phyloP scores from a whole-genome alignment of 2,888 invertebrate species.

The Thera britannica region DNA sequence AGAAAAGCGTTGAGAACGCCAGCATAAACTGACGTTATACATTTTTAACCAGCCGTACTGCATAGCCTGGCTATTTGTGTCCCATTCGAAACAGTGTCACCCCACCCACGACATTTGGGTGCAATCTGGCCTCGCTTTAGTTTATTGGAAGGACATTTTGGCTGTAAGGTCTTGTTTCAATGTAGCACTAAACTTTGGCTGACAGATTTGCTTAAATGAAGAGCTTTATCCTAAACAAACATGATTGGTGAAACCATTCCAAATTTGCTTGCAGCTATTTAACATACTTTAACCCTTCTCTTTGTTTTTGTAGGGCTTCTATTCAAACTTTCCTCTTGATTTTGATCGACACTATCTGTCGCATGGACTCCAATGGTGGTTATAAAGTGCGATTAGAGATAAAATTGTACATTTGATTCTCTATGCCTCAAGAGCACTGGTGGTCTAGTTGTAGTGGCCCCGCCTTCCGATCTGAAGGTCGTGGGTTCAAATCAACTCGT shows the following conservation, averaged over 20 bases:
- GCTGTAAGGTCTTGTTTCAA: slow-evolving; percentile 27
- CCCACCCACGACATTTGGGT: slow-evolving; percentile 21
- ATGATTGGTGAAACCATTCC: background rate
- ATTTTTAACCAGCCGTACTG: slow-evolving; percentile 1
- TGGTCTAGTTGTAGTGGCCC: too few relatives aligned
- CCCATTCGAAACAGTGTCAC: slow-evolving; percentile 20
- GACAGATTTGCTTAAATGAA: slow-evolving; percentile 2
- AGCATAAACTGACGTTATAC: too few relatives aligned
- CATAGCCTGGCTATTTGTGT: slow-evolving; percentile 10
- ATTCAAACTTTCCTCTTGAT: background rate
- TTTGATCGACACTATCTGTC: too few relatives aligned
- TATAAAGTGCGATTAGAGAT: too few relatives aligned
- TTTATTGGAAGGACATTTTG: slow-evolving; percentile 28
- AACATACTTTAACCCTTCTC: too few relatives aligned
- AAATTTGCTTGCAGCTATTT: background rate
- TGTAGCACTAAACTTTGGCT: slow-evolving; percentile 8
- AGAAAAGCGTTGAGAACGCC: too few relatives aligned
- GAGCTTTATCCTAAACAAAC: background rate
- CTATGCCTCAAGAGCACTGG: too few relatives aligned
- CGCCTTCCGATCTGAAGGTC: too few relatives aligned
- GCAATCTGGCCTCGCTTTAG: slow-evolving; percentile 31
- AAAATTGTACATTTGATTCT: too few relatives aligned
- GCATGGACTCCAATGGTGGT: too few relatives aligned
- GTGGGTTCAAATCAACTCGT: too few relatives aligned
- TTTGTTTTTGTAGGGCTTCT: background rate